phyloP scores from a whole-genome alignment of 2,797 vertebrate species.

The Typhlichthys subterraneus region DNA sequence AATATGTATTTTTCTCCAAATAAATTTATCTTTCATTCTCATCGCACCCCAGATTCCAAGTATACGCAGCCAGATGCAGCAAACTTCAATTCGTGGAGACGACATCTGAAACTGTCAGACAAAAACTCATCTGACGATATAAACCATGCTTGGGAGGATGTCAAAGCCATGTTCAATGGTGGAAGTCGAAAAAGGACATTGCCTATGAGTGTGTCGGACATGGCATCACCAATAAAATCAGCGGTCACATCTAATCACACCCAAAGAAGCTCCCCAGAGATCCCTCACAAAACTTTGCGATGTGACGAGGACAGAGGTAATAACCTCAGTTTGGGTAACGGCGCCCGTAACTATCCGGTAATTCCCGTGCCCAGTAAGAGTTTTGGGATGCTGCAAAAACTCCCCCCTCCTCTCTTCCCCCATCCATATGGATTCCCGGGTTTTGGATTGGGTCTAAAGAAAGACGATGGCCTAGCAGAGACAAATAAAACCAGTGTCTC shows the following conservation, averaged over 20 bases:
- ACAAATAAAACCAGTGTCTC: constrained; percentile 68
- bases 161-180: constrained; percentile 98
- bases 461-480: constrained; percentile 81
- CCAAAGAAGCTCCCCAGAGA: constrained; percentile 65
- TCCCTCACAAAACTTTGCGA: constrained; percentile 76
- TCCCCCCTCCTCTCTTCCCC: constrained; percentile 93
- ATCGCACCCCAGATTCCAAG: constrained; percentile 88
- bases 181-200: constrained; percentile 92
- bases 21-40: constrained; percentile 93
- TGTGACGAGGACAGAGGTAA: constrained; percentile 73
- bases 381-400: constrained; percentile 91
- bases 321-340: constrained; percentile 59
- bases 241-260: constrained; percentile 66
- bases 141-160: constrained; percentile 94
- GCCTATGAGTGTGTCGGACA: constrained; percentile 77
- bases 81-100: constrained; percentile 92
- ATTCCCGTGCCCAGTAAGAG: constrained; percentile 95
- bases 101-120: constrained; percentile 88
- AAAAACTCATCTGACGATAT: constrained; percentile 84
- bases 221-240: constrained; percentile 68
- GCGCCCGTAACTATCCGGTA: constrained; percentile 88
- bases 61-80: constrained; percentile 91
- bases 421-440: constrained; percentile 91
- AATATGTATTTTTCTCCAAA: constrained; percentile 93
- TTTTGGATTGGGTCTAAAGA: constrained; percentile 91